These are phyloP conservation scores for Catocala fraxini DNA, from an alignment of 2,888 invertebrate genomes.

Conservation along the genomic window DNA sequence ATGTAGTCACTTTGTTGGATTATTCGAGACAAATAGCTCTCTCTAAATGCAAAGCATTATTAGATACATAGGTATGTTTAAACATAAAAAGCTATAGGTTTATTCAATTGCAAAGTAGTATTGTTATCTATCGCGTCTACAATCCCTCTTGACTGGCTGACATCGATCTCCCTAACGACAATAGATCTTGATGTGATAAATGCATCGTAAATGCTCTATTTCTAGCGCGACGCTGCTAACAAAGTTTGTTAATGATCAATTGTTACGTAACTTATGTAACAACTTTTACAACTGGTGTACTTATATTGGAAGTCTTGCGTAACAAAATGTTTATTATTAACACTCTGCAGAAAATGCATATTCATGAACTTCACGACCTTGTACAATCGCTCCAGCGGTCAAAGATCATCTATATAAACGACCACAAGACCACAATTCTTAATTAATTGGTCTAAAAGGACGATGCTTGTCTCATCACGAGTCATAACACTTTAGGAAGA, in stretches of 20 bases:
- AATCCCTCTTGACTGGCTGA: not conserved
- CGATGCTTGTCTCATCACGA: conserved; percentile 11
- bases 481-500: conserved; percentile 6
- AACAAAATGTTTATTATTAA: conserved; percentile 23
- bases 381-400: conserved; percentile 19
- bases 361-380: conserved; percentile 36
- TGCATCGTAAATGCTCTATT: conserved; percentile 2
- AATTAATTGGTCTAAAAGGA: conserved; percentile 25
- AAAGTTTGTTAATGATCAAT: conserved; percentile 29
- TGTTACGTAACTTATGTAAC: conserved; percentile 2
- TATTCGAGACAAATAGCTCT: too few species aligned
- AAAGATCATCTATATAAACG: conserved; percentile 11
- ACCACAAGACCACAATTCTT: conserved; percentile 3
- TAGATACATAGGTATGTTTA: too few species aligned
- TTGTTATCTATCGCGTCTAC: too few species aligned
- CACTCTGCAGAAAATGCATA: conserved; percentile 24
- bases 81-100: too few species aligned
- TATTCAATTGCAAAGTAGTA: too few species aligned
- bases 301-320: conserved; percentile 15
- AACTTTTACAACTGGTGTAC: conserved; percentile 11
- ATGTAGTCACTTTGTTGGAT: too few species aligned
- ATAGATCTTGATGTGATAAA: conserved; percentile 10
- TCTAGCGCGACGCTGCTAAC: conserved; percentile 4
- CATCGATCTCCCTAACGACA: not conserved
- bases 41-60: too few species aligned